Percentiles rank a stretch among this genome's conserved stretches.
These are phyloP conservation scores for Ctenicera cuprea DNA, from an alignment of 2,888 invertebrate species.

Conservation along the genomic window DNA sequence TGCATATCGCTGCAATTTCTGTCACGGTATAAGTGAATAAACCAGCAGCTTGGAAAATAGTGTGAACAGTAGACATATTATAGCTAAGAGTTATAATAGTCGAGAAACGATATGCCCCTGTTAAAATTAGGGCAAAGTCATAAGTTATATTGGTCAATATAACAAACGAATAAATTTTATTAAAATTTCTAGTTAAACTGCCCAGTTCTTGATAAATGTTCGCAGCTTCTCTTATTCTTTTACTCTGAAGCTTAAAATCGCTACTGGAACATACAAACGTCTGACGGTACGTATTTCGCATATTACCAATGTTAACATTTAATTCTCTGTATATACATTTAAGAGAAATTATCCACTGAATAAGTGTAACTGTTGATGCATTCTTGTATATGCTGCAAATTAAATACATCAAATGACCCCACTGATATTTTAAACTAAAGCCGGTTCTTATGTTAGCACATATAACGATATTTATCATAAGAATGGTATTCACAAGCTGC, in stretches of 20 bases:
- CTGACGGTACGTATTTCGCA: too few relatives aligned
- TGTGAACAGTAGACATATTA: too few relatives aligned
- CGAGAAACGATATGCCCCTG: background rate
- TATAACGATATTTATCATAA: background rate
- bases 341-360: background rate
- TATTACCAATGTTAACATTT: background rate
- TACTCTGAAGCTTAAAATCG: background rate
- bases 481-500: background rate
- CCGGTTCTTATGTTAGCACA: background rate
- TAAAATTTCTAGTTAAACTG: background rate
- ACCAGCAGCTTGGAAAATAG: too few relatives aligned
- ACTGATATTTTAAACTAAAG: background rate
- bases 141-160: background rate
- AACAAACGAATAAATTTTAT: background rate
- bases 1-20: too few relatives aligned
- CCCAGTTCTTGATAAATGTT: background rate
- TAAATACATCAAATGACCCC: background rate
- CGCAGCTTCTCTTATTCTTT: background rate
- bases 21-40: too few relatives aligned
- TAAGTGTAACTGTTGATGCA: background rate
- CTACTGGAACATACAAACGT: too few relatives aligned
- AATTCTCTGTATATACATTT: background rate
- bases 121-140: background rate
- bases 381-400: background rate
- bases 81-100: too few relatives aligned